Evolutionary conservation across 2,888 invertebrate genomes (phyloP).

Genomic region (Thymelicus lineola): DNA sequence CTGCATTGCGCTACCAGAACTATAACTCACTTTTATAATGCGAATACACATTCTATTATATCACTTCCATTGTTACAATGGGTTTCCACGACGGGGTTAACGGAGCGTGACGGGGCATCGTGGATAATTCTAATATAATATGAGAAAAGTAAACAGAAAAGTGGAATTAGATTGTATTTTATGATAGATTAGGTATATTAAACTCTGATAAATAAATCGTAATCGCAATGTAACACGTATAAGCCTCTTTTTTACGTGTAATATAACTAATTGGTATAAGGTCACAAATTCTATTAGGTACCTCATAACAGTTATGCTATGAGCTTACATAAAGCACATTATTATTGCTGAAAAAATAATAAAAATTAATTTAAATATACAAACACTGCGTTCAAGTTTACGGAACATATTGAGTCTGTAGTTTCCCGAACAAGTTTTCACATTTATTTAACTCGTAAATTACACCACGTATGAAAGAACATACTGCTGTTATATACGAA

Average conservation of each 20-base stretch:
- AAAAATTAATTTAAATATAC: neutral
- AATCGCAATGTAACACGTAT: no score
- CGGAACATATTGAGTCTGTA: conserved; percentile 8
- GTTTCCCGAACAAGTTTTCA: conserved; percentile 7
- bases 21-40: conserved; percentile 80
- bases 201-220: no score
- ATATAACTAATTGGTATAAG: neutral
- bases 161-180: neutral
- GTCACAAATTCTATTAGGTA: neutral
- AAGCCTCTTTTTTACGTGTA: no score
- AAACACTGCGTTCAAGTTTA: conserved; percentile 4
- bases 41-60: conserved; percentile 68
- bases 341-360: neutral
- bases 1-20: conserved; percentile 81
- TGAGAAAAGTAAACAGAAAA: conserved; percentile 18
- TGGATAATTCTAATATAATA: conserved; percentile 43
- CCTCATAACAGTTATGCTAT: neutral
- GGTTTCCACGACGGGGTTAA: conserved; percentile 69
- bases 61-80: conserved; percentile 70
- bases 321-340: no score
- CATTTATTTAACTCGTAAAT: conserved; percentile 25
- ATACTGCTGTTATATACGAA: neutral
- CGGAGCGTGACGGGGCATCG: conserved; percentile 61
- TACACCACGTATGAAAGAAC: neutral
- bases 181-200: neutral